These are phyloP conservation scores for Sycophaga agraensis DNA, from an alignment of 1,140 invertebrate genomes.

Conservation along the genomic window DNA sequence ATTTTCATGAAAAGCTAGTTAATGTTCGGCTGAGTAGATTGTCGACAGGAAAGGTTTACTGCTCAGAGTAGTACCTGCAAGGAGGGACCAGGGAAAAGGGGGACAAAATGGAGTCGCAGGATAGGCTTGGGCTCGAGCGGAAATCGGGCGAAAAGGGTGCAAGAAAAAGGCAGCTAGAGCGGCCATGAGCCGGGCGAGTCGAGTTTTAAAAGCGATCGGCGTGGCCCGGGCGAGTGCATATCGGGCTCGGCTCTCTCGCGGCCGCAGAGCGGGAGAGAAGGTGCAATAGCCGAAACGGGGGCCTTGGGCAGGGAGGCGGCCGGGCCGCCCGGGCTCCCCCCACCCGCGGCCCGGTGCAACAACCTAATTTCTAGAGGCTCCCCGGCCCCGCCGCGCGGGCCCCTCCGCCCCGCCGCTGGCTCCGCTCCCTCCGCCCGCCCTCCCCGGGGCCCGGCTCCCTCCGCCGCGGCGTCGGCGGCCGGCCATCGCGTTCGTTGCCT, in stretches of 20 bases:
- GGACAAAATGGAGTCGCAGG: no score
- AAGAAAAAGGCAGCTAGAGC: no score
- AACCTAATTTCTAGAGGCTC: slow-evolving; percentile 59
- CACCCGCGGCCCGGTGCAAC: slow-evolving; percentile 48
- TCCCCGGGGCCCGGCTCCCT: not conserved
- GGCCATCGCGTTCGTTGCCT: slow-evolving; percentile 26
- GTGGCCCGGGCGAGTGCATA: slow-evolving; percentile 29
- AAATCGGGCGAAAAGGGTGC: no score
- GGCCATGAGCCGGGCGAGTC: no score
- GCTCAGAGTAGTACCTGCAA: no score
- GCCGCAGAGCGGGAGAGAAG: slow-evolving; percentile 41
- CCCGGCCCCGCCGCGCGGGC: slow-evolving; percentile 28
- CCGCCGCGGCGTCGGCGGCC: not conserved
- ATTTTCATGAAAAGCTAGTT: no score
- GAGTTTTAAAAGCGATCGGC: slow-evolving; percentile 35
- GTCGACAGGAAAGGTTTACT: no score
- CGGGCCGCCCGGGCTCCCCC: no score
- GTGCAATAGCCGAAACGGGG: slow-evolving; percentile 45
- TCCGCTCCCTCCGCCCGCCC: slow-evolving; percentile 8
- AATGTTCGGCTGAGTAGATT: no score
- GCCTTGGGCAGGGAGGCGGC: slow-evolving; percentile 50
- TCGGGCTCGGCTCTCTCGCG: slow-evolving; percentile 7
- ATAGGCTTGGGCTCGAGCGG: no score
- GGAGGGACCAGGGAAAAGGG: no score
- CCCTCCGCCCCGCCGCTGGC: not conserved